Evolutionary conservation across 2,113 vertebrate genomes (phyloP), one percentile per base, ranked within the genome.

Genomic region (Mus pahari): DNA sequence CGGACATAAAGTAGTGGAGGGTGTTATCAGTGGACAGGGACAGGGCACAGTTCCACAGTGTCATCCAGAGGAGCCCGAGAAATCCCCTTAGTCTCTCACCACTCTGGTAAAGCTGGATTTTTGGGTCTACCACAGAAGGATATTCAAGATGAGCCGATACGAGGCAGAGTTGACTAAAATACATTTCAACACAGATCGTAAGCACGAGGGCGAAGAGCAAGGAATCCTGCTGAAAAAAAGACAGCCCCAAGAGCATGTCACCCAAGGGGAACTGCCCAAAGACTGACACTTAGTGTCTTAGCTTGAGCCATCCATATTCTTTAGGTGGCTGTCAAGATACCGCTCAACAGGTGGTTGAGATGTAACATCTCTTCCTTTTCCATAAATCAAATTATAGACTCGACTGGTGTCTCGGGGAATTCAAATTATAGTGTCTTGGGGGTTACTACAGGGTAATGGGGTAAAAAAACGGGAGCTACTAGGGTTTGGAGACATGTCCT

Each of bases 141-240:
- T 60, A 16, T 12, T 86, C 82, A 48, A 42, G 39, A 48, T 66
- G 9, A 66, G 82, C 62, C 26, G 33, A 12, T 45, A 45, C 3
- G 39, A 86, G 60, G 28, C 42, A 7, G 60, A 33, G 60, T 33
- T 45, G 58, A 66, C 39, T 33, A 20, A 86, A 86, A 64, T 31
- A 31, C 9, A 10, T 11, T 84, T 42, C 5, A 19, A 31, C 13
- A 45, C 14, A 31, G 39, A 77, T 77, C 24, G 28, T 42, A 74
- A 74, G 55, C 13, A 31, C 19, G 55, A 17, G 58, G n/a, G 81
- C 62, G 4, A 19, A 62, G 39, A 64, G 60, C 33, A 66, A 86
- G 1, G 0, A 9, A 11, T 20, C 39, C 60, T 62, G 36, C 20
- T 39, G 3, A 28, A 22, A 39, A 8, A 1, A 28, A 5, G 79